A percentile compares a stretch with the other conserved stretches of the same genome.
Evolutionary conservation across 1,140 invertebrate species (phyloP).

Genomic region (Danaus plexippus): DNA sequence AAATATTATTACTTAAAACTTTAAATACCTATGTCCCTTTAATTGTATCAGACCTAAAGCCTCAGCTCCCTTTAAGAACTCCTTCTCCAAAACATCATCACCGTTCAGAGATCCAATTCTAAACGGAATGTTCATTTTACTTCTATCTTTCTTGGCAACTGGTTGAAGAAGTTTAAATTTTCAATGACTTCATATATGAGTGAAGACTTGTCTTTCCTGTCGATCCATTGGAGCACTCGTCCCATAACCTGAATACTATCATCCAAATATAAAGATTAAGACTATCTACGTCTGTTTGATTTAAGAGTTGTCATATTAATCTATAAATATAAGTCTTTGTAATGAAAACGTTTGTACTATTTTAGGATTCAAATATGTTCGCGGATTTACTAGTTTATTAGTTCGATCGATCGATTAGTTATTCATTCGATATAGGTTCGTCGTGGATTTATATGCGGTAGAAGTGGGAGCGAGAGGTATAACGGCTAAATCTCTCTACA

Average conservation of each 20-base stretch:
- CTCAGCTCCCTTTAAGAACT: slow-evolving; percentile 88
- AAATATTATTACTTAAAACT: no score
- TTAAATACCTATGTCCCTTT: slow-evolving; percentile 90
- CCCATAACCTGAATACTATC: slow-evolving; percentile 28
- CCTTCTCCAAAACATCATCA: slow-evolving; percentile 86
- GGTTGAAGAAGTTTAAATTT: slow-evolving; percentile 90
- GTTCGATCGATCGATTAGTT: no score
- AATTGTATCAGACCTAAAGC: slow-evolving; percentile 86
- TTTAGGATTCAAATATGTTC: no score
- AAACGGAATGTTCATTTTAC: slow-evolving; percentile 95
- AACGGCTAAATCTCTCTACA: no score
- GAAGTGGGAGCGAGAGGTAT: no score
- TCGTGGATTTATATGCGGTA: no score
- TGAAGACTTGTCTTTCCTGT: slow-evolving; percentile 76
- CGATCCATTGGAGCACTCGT: slow-evolving; percentile 1
- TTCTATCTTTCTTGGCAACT: slow-evolving; percentile 76
- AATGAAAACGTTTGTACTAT: no score
- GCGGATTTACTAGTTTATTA: no score
- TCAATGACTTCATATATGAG: slow-evolving; percentile 90
- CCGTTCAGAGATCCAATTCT: slow-evolving; percentile 79
- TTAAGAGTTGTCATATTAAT: no score
- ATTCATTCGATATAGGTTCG: no score
- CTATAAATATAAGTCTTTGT: no score
- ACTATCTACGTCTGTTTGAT: no score
- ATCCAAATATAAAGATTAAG: slow-evolving; percentile 14